Evolutionary conservation across 2,113 vertebrate genomes (phyloP), one percentile per base, ranked within the genome.

Genomic region (Archocentrus centrarchus): DNA sequence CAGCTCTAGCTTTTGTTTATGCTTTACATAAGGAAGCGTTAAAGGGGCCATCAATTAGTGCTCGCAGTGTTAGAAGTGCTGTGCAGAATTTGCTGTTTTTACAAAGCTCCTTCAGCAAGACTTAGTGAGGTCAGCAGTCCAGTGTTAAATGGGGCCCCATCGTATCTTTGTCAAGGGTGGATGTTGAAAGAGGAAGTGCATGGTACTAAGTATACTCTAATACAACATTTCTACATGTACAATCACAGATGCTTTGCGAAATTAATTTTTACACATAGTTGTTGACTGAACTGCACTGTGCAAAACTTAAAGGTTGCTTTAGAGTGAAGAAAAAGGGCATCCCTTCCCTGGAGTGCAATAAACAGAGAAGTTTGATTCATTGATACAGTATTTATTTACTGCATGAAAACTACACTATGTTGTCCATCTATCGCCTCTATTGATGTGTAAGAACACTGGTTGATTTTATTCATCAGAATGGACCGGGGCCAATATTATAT

Each of bases 1-100:
- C 14, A 24, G 62, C 75, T 83, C 27, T 60, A 63, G 58, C 50
- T 63, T 73, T 61, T 86, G 10, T 86, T 91, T 81, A 78, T 86
- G 81, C 80, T 82, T 77, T 68, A 59, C 35, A 59, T 1, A 58
- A 82, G 41, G 55, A 68, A 41, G 15, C 6, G 14, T 32, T 37
- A 68, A 85, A 37, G n/a, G 0, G 13, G 5, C n/a, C 27, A 5
- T 70, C 86, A 83, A 87, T 83, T 87, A 79, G 37, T 27, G 62
- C 75, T 77, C 66, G 57, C 22, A 4, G 75, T 77, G 75, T 78
- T 62, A 27, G 47, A 82, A 30, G 10, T 20, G 14, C 32, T 8
- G 62, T 82, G 55, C 14, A 47, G 22, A 73, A 60, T 59, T 79
- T 32, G 24, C 13, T 60, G 11, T 61, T 62, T 78, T 77, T 59